phyloP scores from a whole-genome alignment of 2,888 invertebrate species.

The Proisotoma minuta region DNA sequence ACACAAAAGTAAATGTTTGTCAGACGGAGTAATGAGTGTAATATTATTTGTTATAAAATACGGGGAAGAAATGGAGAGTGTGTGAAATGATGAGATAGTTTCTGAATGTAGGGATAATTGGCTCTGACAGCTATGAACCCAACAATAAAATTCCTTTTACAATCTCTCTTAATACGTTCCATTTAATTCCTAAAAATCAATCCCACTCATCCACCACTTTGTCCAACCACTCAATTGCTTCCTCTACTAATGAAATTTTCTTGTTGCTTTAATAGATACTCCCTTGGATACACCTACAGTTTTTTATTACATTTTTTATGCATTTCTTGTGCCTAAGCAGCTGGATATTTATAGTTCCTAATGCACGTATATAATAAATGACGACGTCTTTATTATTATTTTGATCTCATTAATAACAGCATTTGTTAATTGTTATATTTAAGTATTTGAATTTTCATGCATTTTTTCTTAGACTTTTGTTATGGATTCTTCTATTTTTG shows the following conservation, averaged over 20 bases:
- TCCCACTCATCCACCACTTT: neutral
- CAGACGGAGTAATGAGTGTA: slow-evolving; percentile 9
- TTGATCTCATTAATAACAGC: no score
- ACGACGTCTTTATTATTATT: no score
- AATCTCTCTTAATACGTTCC: slow-evolving; percentile 13
- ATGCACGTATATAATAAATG: no score
- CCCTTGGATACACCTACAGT: no score
- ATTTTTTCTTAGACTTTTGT: no score
- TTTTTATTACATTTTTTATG: no score
- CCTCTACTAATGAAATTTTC: neutral
- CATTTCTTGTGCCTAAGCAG: no score
- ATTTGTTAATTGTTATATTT: no score
- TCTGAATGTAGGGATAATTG: slow-evolving; percentile 48
- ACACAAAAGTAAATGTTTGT: slow-evolving; percentile 3
- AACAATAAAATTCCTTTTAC: slow-evolving; percentile 43
- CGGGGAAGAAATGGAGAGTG: neutral
- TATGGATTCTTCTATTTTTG: no score
- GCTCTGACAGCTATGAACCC: slow-evolving; percentile 47
- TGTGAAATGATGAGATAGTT: slow-evolving; percentile 45
- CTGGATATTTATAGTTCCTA: no score
- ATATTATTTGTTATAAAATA: slow-evolving; percentile 8
- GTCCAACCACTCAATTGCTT: neutral
- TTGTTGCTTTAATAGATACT: neutral
- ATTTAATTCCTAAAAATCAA: neutral
- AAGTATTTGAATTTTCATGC: no score